Evolutionary conservation across 1,140 invertebrate genomes (phyloP).

Genomic region (Trachelipus rathkii): DNA sequence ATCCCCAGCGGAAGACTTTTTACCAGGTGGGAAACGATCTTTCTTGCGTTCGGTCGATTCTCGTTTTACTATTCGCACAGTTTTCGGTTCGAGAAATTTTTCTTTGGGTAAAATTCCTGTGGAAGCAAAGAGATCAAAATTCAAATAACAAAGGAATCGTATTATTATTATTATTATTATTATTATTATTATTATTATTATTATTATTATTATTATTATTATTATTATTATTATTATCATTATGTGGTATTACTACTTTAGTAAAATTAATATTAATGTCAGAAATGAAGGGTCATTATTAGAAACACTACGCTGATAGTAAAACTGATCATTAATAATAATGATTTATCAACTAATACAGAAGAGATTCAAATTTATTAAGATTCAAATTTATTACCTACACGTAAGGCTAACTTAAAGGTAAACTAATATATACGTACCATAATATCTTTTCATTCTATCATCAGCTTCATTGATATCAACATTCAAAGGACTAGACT

Average conservation of each 20-base stretch:
- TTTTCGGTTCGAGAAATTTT: slow-evolving; percentile 69
- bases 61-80: slow-evolving; percentile 85
- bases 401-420: too few species aligned
- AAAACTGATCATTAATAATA: too few species aligned
- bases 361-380: too few species aligned
- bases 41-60: slow-evolving; percentile 78
- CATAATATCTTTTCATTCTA: slow-evolving; percentile 59
- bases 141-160: too few species aligned
- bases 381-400: too few species aligned
- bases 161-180: too few species aligned
- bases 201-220: background rate
- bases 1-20: slow-evolving; percentile 45
- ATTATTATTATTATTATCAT: background rate
- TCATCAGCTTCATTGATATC: slow-evolving; percentile 60
- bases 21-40: slow-evolving; percentile 52
- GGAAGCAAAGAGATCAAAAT: slow-evolving; percentile 45
- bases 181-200: background rate
- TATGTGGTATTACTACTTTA: background rate
- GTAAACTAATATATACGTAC: slow-evolving; percentile 45
- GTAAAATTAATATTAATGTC: too few species aligned
- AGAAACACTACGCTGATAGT: too few species aligned
- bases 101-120: slow-evolving; percentile 69
- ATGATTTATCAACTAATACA: too few species aligned
- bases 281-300: too few species aligned
- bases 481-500: slow-evolving; percentile 44